A percentile compares a stretch with the other conserved stretches of the same genome.
These are phyloP conservation scores for Cryptocephalus primarius DNA, from an alignment of 2,888 invertebrate genomes.

Conservation along the genomic window DNA sequence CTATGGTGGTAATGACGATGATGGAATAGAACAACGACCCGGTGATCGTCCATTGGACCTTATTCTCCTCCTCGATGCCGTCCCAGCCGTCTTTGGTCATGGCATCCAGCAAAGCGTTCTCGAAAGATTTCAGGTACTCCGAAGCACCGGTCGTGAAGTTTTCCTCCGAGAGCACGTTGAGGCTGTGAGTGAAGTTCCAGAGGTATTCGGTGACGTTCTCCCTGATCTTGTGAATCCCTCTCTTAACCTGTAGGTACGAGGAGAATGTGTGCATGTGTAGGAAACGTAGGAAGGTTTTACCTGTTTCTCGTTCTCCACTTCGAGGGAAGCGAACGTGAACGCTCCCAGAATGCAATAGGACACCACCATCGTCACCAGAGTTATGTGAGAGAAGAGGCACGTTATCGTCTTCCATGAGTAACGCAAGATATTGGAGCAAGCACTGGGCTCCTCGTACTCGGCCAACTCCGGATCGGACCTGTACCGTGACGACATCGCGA, in stretches of 20 bases:
- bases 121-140: constrained; percentile 47
- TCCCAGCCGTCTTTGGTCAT: constrained; percentile 89
- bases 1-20: constrained; percentile 92
- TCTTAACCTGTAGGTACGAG: constrained; percentile 53
- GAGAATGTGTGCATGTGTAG: not conserved
- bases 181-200: constrained; percentile 59
- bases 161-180: constrained; percentile 56
- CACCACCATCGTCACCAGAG: constrained; percentile 77
- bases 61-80: constrained; percentile 49
- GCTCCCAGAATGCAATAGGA: constrained; percentile 85
- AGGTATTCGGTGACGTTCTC: constrained; percentile 66
- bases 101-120: constrained; percentile 62
- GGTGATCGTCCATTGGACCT: constrained; percentile 72
- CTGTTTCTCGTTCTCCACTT: constrained; percentile 61
- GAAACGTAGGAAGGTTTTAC: constrained; percentile 37
- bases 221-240: constrained; percentile 59
- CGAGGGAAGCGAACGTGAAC: constrained; percentile 69
- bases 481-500: constrained; percentile 27
- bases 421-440: constrained; percentile 47
- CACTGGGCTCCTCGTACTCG: constrained; percentile 30
- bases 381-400: constrained; percentile 80
- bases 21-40: constrained; percentile 91
- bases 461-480: constrained; percentile 29
- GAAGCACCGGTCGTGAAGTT: constrained; percentile 72
- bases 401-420: constrained; percentile 72